A percentile compares a stretch with the other conserved stretches of the same genome.
These are phyloP conservation scores for Abrostola tripartita DNA, from an alignment of 2,888 invertebrate genomes.

Conservation along the genomic window DNA sequence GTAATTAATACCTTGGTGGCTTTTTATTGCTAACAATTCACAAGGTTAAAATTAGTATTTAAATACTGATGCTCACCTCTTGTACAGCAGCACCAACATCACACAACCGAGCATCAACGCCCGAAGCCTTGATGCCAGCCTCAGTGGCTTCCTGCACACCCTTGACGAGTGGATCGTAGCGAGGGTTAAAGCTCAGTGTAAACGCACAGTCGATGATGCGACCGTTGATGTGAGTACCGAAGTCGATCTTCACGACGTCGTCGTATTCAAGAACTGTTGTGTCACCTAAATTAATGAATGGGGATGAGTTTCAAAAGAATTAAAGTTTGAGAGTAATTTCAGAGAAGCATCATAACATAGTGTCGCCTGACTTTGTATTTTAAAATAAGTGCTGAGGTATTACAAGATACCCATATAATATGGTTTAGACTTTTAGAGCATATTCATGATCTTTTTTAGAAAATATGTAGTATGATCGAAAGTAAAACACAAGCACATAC, in stretches of 20 bases:
- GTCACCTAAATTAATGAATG: slow-evolving; percentile 89
- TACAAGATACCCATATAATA: too few species aligned
- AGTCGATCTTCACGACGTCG: slow-evolving; percentile 99
- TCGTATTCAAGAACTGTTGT: slow-evolving; percentile 97
- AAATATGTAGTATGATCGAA: too few species aligned
- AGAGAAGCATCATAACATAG: too few species aligned
- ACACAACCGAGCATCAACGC: slow-evolving; percentile 98
- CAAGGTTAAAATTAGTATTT: too few species aligned
- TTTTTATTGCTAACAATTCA: too few species aligned
- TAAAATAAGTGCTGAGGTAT: too few species aligned
- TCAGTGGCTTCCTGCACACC: slow-evolving; percentile 99
- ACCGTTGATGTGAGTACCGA: slow-evolving; percentile 99
- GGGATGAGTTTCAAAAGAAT: slow-evolving; percentile 6
- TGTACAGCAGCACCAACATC: slow-evolving; percentile 99
- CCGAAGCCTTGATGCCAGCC: slow-evolving; percentile 98
- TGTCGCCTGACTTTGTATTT: too few species aligned
- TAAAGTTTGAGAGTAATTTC: too few species aligned
- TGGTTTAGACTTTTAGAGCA: too few species aligned
- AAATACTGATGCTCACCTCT: slow-evolving; percentile 88
- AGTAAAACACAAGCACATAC: too few species aligned
- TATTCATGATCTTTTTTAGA: too few species aligned
- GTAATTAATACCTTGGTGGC: too few species aligned
- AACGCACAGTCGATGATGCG: slow-evolving; percentile 99
- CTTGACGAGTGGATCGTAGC: slow-evolving; percentile 97
- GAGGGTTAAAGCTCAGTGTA: slow-evolving; percentile 98